These are phyloP conservation scores for Rapana venosa DNA, from an alignment of 2,888 invertebrate species.

Conservation along the genomic window DNA sequence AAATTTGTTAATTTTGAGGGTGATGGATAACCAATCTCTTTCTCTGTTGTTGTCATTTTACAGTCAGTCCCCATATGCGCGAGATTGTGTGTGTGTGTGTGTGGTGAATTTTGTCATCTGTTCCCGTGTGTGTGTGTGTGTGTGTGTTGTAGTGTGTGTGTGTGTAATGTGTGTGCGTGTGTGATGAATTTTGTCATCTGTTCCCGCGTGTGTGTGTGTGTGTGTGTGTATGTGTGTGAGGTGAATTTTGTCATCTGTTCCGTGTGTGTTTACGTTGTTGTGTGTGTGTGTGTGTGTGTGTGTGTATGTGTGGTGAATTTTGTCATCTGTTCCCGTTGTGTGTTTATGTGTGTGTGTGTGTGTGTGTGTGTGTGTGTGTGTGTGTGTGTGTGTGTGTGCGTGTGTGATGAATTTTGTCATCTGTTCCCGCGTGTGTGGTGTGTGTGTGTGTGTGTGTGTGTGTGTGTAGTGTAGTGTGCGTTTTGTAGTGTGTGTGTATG, in stretches of 20 bases:
- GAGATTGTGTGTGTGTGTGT: background rate
- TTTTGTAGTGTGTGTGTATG: background rate
- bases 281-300: background rate
- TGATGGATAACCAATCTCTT: too few species aligned
- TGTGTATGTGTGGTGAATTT: background rate
- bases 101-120: too few species aligned
- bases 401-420: too few species aligned
- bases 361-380: constrained; percentile 1
- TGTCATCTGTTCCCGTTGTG: too few species aligned
- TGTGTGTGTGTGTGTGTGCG: too few species aligned
- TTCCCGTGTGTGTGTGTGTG: background rate
- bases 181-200: too few species aligned
- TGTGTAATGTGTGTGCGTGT: background rate
- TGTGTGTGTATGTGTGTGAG: background rate
- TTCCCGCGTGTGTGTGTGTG: background rate
- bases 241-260: too few species aligned
- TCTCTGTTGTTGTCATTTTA: too few species aligned
- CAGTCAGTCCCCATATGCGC: too few species aligned
- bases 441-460: background rate
- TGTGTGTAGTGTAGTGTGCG: background rate
- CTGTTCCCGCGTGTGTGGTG: background rate
- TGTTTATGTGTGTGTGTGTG: background rate
- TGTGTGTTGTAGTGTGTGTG: background rate
- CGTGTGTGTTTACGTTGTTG: background rate
- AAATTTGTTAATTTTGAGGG: too few species aligned